A percentile compares a stretch with the other conserved stretches of the same genome.
These are phyloP conservation scores for Neolamprologus brichardi DNA, from an alignment of 2,113 vertebrate species.

Conservation along the genomic window DNA sequence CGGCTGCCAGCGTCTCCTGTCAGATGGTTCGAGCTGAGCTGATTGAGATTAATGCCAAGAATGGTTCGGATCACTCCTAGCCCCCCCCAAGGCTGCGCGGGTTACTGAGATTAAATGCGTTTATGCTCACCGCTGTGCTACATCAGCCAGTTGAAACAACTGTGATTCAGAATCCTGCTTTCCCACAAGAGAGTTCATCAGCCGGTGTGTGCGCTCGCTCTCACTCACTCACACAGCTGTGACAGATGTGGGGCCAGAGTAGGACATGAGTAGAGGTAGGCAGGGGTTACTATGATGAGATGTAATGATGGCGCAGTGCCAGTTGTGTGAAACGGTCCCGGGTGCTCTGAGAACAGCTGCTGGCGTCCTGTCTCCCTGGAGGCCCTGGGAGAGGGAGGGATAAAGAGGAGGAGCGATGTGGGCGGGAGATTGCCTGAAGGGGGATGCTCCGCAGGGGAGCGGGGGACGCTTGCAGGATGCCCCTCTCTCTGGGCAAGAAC, in stretches of 20 bases:
- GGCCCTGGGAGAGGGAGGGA: constrained; percentile 15
- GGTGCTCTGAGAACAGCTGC: constrained; percentile 57
- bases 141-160: constrained; percentile 42
- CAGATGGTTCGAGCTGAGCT: constrained; percentile 21
- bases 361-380: constrained; percentile 41
- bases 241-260: constrained; percentile 39
- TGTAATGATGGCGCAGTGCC: constrained; percentile 47
- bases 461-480: constrained; percentile 41
- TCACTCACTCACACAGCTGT: background rate
- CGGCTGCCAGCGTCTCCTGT: constrained; percentile 19
- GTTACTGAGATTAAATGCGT: constrained; percentile 55
- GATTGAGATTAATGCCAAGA: constrained; percentile 56
- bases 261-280: constrained; percentile 14
- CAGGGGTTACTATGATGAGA: constrained; percentile 45
- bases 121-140: constrained; percentile 37
- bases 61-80: constrained; percentile 18
- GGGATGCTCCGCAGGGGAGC: constrained; percentile 39
- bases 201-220: background rate
- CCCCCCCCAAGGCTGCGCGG: constrained; percentile 15
- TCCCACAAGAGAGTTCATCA: background rate
- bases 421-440: constrained; percentile 50
- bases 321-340: constrained; percentile 45
- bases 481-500: constrained; percentile 20
- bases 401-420: background rate
- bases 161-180: constrained; percentile 4